Percentiles rank a stretch among this genome's conserved stretches.
Conservation (phyloP, 2,888 invertebrate genomes). For the Lutraria lutraria region DNA sequence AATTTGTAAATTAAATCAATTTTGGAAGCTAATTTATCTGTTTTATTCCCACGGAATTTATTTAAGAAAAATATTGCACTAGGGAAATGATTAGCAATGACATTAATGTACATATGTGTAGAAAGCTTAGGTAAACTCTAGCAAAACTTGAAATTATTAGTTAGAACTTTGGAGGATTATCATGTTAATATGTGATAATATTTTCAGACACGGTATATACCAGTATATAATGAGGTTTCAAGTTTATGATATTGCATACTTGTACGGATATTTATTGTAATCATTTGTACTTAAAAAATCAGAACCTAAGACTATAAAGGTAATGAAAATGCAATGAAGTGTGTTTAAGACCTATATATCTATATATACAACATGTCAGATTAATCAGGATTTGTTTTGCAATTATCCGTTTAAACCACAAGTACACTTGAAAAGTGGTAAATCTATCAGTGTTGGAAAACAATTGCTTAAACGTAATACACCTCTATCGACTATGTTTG, state of each 20-base stretch:
- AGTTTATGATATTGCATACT: not conserved
- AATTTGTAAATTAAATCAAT: no score
- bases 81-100: no score
- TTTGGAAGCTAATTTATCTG: no score
- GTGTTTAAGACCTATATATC: not conserved
- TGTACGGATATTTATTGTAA: not conserved
- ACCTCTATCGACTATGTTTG: slow-evolving; percentile 44
- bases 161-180: no score
- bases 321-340: slow-evolving; percentile 16
- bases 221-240: no score
- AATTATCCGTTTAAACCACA: slow-evolving; percentile 16
- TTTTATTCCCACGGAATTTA: no score
- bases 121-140: no score
- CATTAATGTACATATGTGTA: no score
- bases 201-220: no score
- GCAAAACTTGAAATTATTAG: no score
- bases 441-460: slow-evolving; percentile 54
- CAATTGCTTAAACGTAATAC: slow-evolving; percentile 54
- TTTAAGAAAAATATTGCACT: no score
- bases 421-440: slow-evolving; percentile 3
- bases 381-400: slow-evolving; percentile 50
- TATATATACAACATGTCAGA: slow-evolving; percentile 32
- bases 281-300: not conserved
- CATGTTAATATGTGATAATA: no score
- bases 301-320: not conserved